phyloP scores from a whole-genome alignment of 2,113 vertebrate species.

The Xenopus tropicalis region DNA sequence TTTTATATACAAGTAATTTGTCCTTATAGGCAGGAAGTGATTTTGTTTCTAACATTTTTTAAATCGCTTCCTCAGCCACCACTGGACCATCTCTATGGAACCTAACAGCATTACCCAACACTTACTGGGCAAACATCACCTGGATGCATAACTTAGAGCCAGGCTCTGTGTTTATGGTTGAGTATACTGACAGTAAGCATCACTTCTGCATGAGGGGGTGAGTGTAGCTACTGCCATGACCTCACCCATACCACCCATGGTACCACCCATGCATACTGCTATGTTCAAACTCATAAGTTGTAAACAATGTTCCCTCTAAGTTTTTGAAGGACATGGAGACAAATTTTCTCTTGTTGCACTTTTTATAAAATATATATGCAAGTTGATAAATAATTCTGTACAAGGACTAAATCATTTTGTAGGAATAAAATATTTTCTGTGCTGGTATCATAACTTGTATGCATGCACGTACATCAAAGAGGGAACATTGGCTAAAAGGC shows the following conservation, averaged over 20 bases:
- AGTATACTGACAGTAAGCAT: constrained; percentile 98
- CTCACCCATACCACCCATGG: constrained; percentile 48
- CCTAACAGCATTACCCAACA: constrained; percentile 92
- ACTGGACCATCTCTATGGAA: constrained; percentile 84
- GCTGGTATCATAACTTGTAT: too few species aligned
- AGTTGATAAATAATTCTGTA: too few species aligned
- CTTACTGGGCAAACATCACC: constrained; percentile 96
- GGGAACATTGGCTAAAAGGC: background rate
- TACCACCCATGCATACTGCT: constrained; percentile 15
- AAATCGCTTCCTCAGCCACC: constrained; percentile 74
- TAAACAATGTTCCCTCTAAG: background rate
- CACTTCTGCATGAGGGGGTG: constrained; percentile 57
- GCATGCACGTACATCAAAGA: too few species aligned
- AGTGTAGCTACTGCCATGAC: constrained; percentile 28
- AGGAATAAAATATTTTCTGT: too few species aligned
- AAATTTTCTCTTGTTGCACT: too few species aligned
- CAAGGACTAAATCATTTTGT: too few species aligned
- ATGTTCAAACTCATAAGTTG: background rate
- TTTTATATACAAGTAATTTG: too few species aligned
- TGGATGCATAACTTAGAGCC: constrained; percentile 93
- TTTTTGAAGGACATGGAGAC: too few species aligned
- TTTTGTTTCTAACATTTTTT: constrained; percentile 72
- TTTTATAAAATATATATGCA: too few species aligned
- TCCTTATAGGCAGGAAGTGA: background rate
- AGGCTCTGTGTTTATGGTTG: constrained; percentile 95